These are phyloP conservation scores for Arnoldichthys spilopterus DNA, from an alignment of 2,797 vertebrate species.

Conservation along the genomic window DNA sequence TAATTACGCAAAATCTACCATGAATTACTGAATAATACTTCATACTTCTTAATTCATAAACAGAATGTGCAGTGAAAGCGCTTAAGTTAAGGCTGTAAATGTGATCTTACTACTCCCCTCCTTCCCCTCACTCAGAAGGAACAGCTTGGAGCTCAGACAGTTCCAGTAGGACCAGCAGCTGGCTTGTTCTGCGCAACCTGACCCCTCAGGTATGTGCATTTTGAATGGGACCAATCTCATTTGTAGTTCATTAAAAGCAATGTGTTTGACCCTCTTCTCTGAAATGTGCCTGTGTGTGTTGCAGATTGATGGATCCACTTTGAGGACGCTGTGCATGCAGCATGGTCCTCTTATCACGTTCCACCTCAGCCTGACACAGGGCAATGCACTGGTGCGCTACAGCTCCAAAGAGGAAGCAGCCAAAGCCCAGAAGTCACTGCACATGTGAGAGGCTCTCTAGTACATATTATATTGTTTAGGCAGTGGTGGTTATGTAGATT, in stretches of 20 bases:
- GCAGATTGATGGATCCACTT: slow-evolving; percentile 95
- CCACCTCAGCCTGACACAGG: slow-evolving; percentile 98
- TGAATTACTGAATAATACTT: too few species aligned
- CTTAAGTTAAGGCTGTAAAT: too few species aligned
- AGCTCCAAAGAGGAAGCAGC: slow-evolving; percentile 97
- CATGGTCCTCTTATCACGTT: slow-evolving; percentile 98
- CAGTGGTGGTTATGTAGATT: too few species aligned
- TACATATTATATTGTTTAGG: too few species aligned
- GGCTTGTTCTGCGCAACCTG: slow-evolving; percentile 89
- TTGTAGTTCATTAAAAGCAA: too few species aligned
- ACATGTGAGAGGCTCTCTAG: slow-evolving; percentile 84
- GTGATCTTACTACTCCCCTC: neutral
- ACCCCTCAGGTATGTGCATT: slow-evolving; percentile 84
- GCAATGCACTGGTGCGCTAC: slow-evolving; percentile 97
- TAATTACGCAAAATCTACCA: too few species aligned
- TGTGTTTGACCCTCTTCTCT: too few species aligned
- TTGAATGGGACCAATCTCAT: slow-evolving; percentile 51
- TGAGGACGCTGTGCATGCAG: slow-evolving; percentile 96
- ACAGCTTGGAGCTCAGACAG: slow-evolving; percentile 64
- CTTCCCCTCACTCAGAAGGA: slow-evolving; percentile 7
- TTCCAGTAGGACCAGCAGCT: slow-evolving; percentile 89
- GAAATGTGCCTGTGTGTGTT: slow-evolving; percentile 2
- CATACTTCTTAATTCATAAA: too few species aligned
- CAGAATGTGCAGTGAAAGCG: too few species aligned
- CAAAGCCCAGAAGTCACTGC: slow-evolving; percentile 98